Evolutionary conservation across 2,113 vertebrate species (phyloP), one percentile per base, ranked within the genome.

Genomic region (Naja naja): DNA sequence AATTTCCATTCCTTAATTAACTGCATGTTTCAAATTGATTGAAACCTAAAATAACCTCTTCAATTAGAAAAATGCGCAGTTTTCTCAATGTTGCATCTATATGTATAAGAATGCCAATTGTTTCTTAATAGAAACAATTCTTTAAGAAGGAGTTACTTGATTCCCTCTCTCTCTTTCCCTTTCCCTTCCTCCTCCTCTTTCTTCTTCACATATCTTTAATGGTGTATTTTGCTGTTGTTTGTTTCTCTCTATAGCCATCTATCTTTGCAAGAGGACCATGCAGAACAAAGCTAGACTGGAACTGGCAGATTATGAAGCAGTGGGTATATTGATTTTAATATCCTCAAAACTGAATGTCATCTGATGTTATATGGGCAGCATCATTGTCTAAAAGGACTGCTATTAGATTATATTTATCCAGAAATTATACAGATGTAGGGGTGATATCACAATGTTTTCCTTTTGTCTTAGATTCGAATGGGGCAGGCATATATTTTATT

Each of bases 211-310:
- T 89, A 92, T 18, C 85, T 90, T 90, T 96, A 94, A 95, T 94
- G 94, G 85, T 95, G 12, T 27, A 23, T 86, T 94, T 96, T 95
- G 55, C 43, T 6, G 93, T 94, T 45, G 34, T 81, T 81, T 81
- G 34, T 94, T 97, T 97, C 86, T 95, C 90, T 89, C 94, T 96
- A 94, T 95, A 99, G 99, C 99, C 96, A 99, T 99, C 97, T 99
- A 99, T 97, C 98, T 99, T 96, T 99, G 99, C 97, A 99, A 99
- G 97, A 98, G 99, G 97, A 99, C 99, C 94, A 99, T 99, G 99
- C 99, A 99, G 98, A 99, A 99, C 94, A 99, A 99, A 97, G 99
- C 99, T 90, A 98, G 99, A 91, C 98, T 99, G 95, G 99, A 99
- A 97, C 95, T 99, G 60, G 99, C 99, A 1, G 99, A 99, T 97